Conservation (phyloP, 2,797 vertebrate species). For the Neosilurus hyrtlii region DNA sequence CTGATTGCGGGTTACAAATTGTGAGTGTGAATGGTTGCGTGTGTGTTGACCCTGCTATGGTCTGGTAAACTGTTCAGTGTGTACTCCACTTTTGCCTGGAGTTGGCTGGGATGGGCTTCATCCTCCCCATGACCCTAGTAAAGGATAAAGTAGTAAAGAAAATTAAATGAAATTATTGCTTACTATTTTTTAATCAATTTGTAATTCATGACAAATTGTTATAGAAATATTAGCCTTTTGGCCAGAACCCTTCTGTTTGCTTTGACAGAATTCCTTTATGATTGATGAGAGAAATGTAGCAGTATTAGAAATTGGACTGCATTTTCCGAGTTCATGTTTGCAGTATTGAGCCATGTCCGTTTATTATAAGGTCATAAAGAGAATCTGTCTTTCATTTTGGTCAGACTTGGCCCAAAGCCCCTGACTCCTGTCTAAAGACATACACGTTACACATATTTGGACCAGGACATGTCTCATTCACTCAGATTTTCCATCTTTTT, state of each 20-base stretch:
- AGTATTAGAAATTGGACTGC: constrained; percentile 25
- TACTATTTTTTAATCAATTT: neutral
- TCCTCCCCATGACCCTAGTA: too few relatives aligned
- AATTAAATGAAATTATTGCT: neutral
- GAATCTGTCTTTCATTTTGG: constrained; percentile 69
- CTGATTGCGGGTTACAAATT: too few relatives aligned
- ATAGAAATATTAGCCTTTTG: neutral
- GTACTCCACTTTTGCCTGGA: too few relatives aligned
- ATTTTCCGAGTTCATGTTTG: constrained; percentile 30
- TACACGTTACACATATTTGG: constrained; percentile 53
- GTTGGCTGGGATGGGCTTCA: too few relatives aligned
- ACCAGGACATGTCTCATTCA: constrained; percentile 63
- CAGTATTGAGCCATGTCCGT: neutral
- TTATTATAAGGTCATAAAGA: constrained; percentile 54
- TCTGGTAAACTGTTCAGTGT: too few relatives aligned
- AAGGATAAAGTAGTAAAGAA: too few relatives aligned
- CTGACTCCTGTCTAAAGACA: constrained; percentile 21
- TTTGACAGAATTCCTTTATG: constrained; percentile 1
- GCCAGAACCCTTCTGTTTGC: constrained; percentile 10
- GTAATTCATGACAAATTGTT: neutral
- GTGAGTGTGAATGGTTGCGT: too few relatives aligned
- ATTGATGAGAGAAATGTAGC: constrained; percentile 21
- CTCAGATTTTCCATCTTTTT: constrained; percentile 67
- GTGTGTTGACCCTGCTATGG: too few relatives aligned
- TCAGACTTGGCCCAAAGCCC: constrained; percentile 67